A percentile compares a stretch with the other conserved stretches of the same genome.
Conservation (phyloP, 1,140 invertebrate species). For the Drosophila repletoides region DNA sequence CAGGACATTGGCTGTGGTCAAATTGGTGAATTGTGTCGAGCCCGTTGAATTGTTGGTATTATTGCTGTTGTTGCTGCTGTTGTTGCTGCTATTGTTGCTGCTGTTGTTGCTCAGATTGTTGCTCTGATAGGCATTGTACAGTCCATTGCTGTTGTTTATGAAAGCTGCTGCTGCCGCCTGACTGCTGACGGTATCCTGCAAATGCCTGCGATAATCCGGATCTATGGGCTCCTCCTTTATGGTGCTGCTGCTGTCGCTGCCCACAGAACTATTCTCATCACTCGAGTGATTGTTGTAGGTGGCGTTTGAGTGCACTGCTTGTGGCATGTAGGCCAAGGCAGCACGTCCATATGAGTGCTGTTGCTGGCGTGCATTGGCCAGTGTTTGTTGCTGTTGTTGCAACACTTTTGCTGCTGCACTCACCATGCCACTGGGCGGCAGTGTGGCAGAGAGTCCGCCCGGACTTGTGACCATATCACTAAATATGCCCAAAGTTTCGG, state of each 20-base stretch:
- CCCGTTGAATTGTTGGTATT: slow-evolving; percentile 53
- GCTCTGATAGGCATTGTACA: slow-evolving; percentile 82
- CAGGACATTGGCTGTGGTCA: slow-evolving; percentile 86
- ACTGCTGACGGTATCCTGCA: slow-evolving; percentile 82
- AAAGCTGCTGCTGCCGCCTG: slow-evolving; percentile 69
- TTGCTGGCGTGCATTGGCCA: slow-evolving; percentile 70
- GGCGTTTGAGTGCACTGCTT: slow-evolving; percentile 92
- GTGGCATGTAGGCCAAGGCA: slow-evolving; percentile 93
- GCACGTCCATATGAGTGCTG: slow-evolving; percentile 83
- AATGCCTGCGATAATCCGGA: slow-evolving; percentile 87
- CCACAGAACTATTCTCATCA: slow-evolving; percentile 78
- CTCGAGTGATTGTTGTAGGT: slow-evolving; percentile 85
- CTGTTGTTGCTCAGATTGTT: slow-evolving; percentile 79
- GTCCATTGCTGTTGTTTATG: slow-evolving; percentile 78
- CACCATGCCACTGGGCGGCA: slow-evolving; percentile 81
- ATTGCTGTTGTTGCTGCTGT: slow-evolving; percentile 83
- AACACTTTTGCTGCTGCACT: slow-evolving; percentile 81
- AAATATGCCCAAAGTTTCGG: slow-evolving; percentile 87
- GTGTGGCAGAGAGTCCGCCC: slow-evolving; percentile 82
- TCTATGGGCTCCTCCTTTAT: slow-evolving; percentile 88
- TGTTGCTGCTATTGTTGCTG: slow-evolving; percentile 37
- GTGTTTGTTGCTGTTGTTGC: slow-evolving; percentile 78
- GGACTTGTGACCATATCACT: slow-evolving; percentile 90
- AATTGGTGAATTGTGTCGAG: slow-evolving; percentile 83
- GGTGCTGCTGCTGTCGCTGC: slow-evolving; percentile 76